A percentile compares a stretch with the other conserved stretches of the same genome.
Conservation (phyloP, 2,797 vertebrate species). For the Morus bassanus region DNA sequence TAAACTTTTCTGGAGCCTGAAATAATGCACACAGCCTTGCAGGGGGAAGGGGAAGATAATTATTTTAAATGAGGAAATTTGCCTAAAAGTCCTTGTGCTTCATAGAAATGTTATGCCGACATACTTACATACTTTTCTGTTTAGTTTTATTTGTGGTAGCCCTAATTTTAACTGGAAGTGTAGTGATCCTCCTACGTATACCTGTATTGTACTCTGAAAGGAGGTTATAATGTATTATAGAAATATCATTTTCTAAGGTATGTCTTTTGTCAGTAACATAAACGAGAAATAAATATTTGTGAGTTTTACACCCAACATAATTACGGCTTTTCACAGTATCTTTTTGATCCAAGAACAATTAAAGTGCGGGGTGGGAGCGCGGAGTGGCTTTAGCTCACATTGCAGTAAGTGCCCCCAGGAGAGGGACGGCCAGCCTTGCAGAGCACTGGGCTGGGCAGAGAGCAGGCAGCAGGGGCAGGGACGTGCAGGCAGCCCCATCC, state of each 20-base stretch:
- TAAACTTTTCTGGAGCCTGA: neutral
- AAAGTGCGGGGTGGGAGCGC: neutral
- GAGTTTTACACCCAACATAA: too few species aligned
- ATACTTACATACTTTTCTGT: rapidly evolving
- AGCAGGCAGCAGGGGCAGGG: neutral
- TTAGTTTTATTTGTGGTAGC: neutral
- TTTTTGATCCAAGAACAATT: neutral
- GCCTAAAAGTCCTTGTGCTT: neutral
- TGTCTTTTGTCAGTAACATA: neutral
- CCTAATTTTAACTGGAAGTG: neutral
- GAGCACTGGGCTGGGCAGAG: neutral
- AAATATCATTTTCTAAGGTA: neutral
- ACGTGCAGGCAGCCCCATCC: rapidly evolving
- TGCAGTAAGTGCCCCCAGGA: neutral
- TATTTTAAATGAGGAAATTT: neutral
- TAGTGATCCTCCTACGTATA: neutral
- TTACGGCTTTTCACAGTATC: rapidly evolving
- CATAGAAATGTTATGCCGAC: neutral
- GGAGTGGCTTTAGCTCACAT: rapidly evolving
- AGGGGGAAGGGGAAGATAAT: neutral
- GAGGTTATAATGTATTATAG: rapidly evolving
- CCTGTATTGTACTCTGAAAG: too few species aligned
- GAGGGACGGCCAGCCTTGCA: neutral
- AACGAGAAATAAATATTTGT: neutral
- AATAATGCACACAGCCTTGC: neutral